Base-by-base conservation (phyloP, 1,140 invertebrate genomes). In the Centruroides sculpturatus region DNA sequence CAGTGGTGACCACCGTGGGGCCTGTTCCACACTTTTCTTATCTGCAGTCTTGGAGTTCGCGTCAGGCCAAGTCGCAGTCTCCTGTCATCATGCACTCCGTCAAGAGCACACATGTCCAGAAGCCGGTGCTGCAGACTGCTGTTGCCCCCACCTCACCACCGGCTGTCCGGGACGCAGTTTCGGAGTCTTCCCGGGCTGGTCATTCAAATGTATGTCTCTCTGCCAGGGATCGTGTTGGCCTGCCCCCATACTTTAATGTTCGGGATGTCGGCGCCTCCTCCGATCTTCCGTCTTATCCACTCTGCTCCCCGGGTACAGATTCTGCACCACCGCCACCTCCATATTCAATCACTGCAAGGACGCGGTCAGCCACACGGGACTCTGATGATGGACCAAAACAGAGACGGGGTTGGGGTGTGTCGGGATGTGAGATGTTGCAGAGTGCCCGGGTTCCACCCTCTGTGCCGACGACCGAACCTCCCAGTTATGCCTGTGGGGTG, bases 61-160 rank as follows among this genome's bases (percentile, higher is more conserved):
- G 83, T 2, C 90, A 93, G 69, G 84, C 88, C n/a, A 65, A 68
- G 34, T 65, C 66, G 23, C 67, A 68, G 47, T 65, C 66, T 23
- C 90, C 90, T 0, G 89, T 95, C 59, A 92, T 95, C 47, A 94
- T 94, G 90, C 90, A 94, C 71, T 91, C 88, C 34, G 92, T 95
- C 3, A 92, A 91, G 70, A 92, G 88, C 77, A 92, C 89, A 1
- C 88, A 92, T 72, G 65, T 69, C 5, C 61, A 92, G 69, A 95
- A 94, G 73, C 92, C 92, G 0, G 82, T 93, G 0, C 74, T 93
- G 49, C 92, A 95, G 72, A 94, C 90, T 5, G 92, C 92, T 1
- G 89, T 92, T 10, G 90, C 89, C 9, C 89, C 90, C 0, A 83
- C 85, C 0, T 48, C 49, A 3, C 80, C 84, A 1, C 86, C 86